These are phyloP conservation scores for Aplocera efformata DNA, from an alignment of 2,888 invertebrate species.

Conservation along the genomic window DNA sequence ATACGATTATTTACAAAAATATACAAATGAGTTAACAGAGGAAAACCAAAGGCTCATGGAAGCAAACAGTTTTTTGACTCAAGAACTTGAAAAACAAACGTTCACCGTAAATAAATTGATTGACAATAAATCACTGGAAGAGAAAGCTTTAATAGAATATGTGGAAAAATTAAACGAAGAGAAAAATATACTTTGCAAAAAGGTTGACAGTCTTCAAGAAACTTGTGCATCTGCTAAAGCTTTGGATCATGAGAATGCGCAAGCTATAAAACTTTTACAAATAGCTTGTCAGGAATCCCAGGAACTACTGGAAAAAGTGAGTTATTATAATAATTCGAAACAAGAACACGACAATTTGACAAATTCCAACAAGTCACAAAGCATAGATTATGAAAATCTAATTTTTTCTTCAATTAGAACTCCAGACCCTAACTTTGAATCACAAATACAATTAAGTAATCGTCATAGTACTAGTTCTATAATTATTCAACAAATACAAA, in stretches of 20 bases:
- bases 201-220: conserved; percentile 43
- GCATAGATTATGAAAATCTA: conserved; percentile 35
- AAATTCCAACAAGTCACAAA: conserved; percentile 33
- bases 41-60: conserved; percentile 42
- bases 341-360: conserved; percentile 36
- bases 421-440: conserved; percentile 39
- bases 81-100: conserved; percentile 50
- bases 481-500: conserved; percentile 48
- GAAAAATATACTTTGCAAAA: conserved; percentile 39
- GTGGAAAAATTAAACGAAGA: conserved; percentile 44
- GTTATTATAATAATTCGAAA: conserved; percentile 40
- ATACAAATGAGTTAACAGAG: conserved; percentile 41
- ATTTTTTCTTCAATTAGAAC: conserved; percentile 32
- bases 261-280: conserved; percentile 43
- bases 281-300: conserved; percentile 55
- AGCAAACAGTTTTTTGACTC: conserved; percentile 40
- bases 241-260: conserved; percentile 49
- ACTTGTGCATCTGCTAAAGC: conserved; percentile 37
- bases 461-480: conserved; percentile 38
- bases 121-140: conserved; percentile 52
- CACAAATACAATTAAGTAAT: conserved; percentile 33
- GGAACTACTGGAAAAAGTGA: conserved; percentile 50
- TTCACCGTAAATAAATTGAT: conserved; percentile 52
- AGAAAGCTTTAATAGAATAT: conserved; percentile 45
- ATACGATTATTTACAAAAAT: conserved; percentile 56